Conservation (phyloP, 2,888 invertebrate genomes). For the Lissonota sp. region DNA sequence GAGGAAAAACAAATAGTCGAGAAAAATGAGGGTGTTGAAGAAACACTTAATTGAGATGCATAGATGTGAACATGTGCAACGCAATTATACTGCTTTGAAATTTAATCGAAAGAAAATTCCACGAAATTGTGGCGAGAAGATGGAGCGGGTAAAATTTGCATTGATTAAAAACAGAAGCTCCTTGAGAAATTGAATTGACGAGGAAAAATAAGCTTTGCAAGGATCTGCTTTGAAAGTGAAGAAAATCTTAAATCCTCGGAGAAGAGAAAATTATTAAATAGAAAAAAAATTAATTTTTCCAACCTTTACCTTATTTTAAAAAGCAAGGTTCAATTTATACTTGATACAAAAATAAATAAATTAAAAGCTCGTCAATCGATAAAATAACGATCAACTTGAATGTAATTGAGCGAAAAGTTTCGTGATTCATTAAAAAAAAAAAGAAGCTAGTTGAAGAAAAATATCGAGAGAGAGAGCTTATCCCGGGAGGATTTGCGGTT, state of each 20-base stretch:
- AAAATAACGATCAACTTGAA: background rate
- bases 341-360: too few relatives aligned
- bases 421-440: background rate
- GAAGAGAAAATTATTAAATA: too few relatives aligned
- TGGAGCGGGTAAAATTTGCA: background rate
- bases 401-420: background rate
- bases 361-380: too few relatives aligned
- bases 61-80: background rate
- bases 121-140: background rate
- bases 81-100: background rate
- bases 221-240: too few relatives aligned
- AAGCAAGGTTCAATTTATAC: too few relatives aligned
- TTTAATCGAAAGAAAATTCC: background rate
- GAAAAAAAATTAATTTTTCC: too few relatives aligned
- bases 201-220: too few relatives aligned
- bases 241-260: too few relatives aligned
- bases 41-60: background rate
- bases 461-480: background rate
- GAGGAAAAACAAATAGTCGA: background rate
- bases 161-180: background rate
- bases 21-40: constrained; percentile 1
- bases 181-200: background rate
- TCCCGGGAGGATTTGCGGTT: background rate
- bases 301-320: too few relatives aligned
- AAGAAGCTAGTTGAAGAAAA: background rate